Evolutionary conservation across 1,140 invertebrate species (phyloP), one percentile per base, ranked within the genome.

Genomic region (Caenorhabditis inopinata): DNA sequence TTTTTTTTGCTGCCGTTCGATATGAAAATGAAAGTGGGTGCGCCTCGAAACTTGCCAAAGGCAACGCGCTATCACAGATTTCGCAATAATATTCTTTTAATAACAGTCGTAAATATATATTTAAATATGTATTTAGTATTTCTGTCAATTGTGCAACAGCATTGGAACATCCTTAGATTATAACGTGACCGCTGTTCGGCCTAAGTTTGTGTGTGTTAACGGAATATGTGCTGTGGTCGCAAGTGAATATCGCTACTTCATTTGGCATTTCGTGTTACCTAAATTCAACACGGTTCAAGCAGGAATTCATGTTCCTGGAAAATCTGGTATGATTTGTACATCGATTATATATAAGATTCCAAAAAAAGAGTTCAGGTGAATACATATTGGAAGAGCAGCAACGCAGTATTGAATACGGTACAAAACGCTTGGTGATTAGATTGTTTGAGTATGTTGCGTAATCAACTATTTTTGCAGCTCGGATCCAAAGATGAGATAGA

Each of bases 241-340:
- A 7, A 11, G 16, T 21, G 32, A 68, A 11, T 29, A 68, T 38
- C 16, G 58, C 7, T 68, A 68, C 7, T 68, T 38, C 7, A 68
- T 68, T 21, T 68, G 58, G 58, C 58, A 68, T 38, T 68, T 68
- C 38, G 58, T 68, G n/a, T 32, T 68, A 18, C 58, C 58, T 1
- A 68, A 29, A 21, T 16, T 12, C 21, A 68, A 68, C 32, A 21
- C 58, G 5, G 58, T 68, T 16, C 58, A 68, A 38, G 58, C 58
- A 0, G 58, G 58, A 38, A 68, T 68, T 38, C 58, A 68, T 68
- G 25, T 68, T 18, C 58, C 58, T 21, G 58, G 58, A 38, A 68
- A 68, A 68, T 23, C 58, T 32, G 53, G 53, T 58, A 51, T 23
- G 1, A n/a, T 9, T 7, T 5, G 14, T 16, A 0, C 14, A 18